phyloP scores from a whole-genome alignment of 2,888 invertebrate species.

The Eilema sororculum region DNA sequence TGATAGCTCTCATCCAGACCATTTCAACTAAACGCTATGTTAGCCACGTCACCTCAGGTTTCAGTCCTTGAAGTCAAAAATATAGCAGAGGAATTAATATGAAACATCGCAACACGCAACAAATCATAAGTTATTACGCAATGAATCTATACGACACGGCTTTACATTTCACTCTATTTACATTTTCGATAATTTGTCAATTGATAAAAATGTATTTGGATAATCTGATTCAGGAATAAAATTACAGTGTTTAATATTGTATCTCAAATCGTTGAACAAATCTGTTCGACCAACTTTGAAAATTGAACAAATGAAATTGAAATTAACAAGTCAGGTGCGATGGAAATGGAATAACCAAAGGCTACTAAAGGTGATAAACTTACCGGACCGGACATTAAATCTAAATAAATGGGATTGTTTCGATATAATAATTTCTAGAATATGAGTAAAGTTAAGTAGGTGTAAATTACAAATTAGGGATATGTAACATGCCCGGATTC shows the following conservation, averaged over 20 bases:
- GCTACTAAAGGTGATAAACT: conserved; percentile 20
- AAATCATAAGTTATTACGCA: neutral
- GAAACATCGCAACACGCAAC: neutral
- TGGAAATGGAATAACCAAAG: conserved; percentile 12
- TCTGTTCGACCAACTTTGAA: neutral
- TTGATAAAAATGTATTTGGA: conserved; percentile 3
- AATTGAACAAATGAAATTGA: conserved; percentile 8
- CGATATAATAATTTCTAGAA: conserved; percentile 25
- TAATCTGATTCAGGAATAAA: neutral
- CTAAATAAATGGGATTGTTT: conserved; percentile 21
- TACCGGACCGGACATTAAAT: conserved; percentile 20
- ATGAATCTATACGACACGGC: neutral
- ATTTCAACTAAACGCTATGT: neutral
- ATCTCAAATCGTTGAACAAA: neutral
- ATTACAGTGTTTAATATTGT: neutral
- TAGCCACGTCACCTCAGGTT: neutral
- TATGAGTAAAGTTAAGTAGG: neutral
- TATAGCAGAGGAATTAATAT: neutral
- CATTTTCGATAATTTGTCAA: neutral
- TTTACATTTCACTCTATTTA: neutral
- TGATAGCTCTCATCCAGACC: neutral
- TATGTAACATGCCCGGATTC: neutral
- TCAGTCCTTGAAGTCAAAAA: neutral
- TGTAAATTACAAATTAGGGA: neutral
- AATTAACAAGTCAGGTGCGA: neutral